A percentile compares a stretch with the other conserved stretches of the same genome.
phyloP scores from a whole-genome alignment of 2,888 invertebrate genomes.

The Caenorhabditis sp. region DNA sequence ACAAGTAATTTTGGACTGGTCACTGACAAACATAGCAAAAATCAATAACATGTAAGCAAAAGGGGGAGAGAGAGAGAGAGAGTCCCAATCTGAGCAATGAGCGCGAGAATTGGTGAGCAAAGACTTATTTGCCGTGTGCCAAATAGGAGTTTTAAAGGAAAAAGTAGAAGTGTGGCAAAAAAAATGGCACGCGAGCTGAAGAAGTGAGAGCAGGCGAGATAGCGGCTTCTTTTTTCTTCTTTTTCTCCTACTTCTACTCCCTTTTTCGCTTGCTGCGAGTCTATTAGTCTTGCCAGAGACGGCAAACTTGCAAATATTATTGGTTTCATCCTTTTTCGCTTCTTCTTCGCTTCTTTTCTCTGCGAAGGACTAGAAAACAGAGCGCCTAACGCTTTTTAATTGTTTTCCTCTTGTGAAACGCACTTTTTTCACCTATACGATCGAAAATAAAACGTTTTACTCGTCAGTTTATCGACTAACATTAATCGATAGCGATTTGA shows the following conservation, averaged over 20 bases:
- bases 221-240: slow-evolving; percentile 26
- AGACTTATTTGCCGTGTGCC: slow-evolving; percentile 39
- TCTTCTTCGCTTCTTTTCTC: neutral
- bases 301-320: slow-evolving; percentile 17
- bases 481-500: slow-evolving; percentile 4
- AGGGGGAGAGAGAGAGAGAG: slow-evolving; percentile 21
- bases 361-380: neutral
- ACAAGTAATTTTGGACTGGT: slow-evolving; percentile 33
- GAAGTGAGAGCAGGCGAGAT: slow-evolving; percentile 10
- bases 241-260: slow-evolving; percentile 4
- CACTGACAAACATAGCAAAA: slow-evolving; percentile 47
- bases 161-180: slow-evolving; percentile 51
- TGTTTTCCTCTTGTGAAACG: too few relatives aligned
- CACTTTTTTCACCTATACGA: too few relatives aligned
- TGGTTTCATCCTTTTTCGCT: slow-evolving; percentile 14
- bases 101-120: slow-evolving; percentile 28
- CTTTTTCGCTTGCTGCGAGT: slow-evolving; percentile 5
- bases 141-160: slow-evolving; percentile 44
- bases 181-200: neutral
- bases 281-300: slow-evolving; percentile 6
- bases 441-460: neutral
- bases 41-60: slow-evolving; percentile 45
- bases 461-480: neutral
- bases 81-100: slow-evolving; percentile 12
- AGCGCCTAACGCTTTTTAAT: too few relatives aligned